Evolutionary conservation across 1,140 invertebrate genomes (phyloP), one percentile per base, ranked within the genome.

Genomic region (Pseudomyrmex cubaensis): DNA sequence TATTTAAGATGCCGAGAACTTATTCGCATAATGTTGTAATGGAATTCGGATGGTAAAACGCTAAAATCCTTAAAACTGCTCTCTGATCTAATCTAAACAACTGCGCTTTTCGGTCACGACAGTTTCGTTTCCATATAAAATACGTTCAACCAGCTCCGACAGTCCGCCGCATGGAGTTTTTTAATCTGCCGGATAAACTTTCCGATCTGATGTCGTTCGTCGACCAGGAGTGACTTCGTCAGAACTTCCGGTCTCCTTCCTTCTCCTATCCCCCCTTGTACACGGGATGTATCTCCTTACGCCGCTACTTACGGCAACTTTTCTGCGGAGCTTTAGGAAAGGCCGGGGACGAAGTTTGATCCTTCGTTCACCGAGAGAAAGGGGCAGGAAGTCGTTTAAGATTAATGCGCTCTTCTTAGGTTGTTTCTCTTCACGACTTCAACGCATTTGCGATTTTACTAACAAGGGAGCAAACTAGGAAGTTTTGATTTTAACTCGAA

Each of bases 101-200:
- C 9, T 17, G 46, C 17, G 54, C 20, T n/a, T n/a, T 50, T 10
- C 12, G 44, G 44, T 17, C 9, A 35, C 12, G 54, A 70, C 15
- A 72, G 57, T 80, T 70, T 46, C 50, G 25, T 77, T 78, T 80
- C 35, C 44, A 72, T 72, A 59, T 72, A 80, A 72, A 80, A 70
- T 70, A 70, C 20, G 52, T 44, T 20, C 13, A 50, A 48, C 52
- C 64, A 78, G 73, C 52, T 67, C 44, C 35, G 35, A n/a, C 46
- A 72, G 54, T 62, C 44, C 44, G 63, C 15, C 62, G 61, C 52
- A 52, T n/a, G 22, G 82, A 85, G 52, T 83, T 84, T 84, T 84
- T 85, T 85, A 84, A 85, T 85, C 84, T 70, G 57, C 35, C 64
- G 67, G 73, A 54, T 72, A 77, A 83, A 85, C 64, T 84, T 83